Percentiles rank a stretch among this genome's conserved stretches.
These are phyloP conservation scores for Agriopis leucophaearia DNA, from an alignment of 2,888 invertebrate genomes.

Conservation along the genomic window DNA sequence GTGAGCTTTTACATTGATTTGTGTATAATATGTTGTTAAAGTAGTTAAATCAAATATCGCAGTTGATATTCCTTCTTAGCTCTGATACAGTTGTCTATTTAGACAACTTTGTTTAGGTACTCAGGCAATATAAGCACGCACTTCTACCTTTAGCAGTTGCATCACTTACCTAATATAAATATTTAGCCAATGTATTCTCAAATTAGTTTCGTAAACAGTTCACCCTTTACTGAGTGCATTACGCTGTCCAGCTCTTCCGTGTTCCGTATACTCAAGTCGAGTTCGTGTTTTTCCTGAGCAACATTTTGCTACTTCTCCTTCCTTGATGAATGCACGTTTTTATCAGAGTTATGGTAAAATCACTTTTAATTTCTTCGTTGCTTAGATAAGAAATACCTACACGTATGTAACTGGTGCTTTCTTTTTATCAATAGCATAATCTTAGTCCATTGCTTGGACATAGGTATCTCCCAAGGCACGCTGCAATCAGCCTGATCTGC, in stretches of 20 bases:
- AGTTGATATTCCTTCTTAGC: background rate
- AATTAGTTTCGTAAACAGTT: conserved; percentile 14
- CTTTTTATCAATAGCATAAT: background rate
- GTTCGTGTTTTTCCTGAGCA: conserved; percentile 24
- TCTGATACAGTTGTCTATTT: conserved; percentile 2
- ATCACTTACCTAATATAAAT: conserved; percentile 20
- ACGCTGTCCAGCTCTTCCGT: conserved; percentile 38
- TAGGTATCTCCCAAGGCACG: background rate
- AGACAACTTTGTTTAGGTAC: background rate
- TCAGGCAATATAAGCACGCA: conserved; percentile 1
- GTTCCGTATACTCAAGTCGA: conserved; percentile 31
- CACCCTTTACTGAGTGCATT: conserved; percentile 32
- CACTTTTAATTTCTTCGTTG: conserved; percentile 37
- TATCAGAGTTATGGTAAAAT: conserved; percentile 28
- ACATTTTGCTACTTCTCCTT: conserved; percentile 16
- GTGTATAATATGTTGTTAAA: too few species aligned
- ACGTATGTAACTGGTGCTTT: background rate
- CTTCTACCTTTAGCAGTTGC: background rate
- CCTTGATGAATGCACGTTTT: conserved; percentile 35
- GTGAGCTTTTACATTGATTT: background rate
- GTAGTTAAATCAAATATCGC: too few species aligned
- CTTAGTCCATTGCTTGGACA: background rate
- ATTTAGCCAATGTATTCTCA: conserved; percentile 5
- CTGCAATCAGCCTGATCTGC: too few species aligned
- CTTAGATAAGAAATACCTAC: background rate